Evolutionary conservation across 2,797 vertebrate genomes (phyloP).

Genomic region (Silurus aristotelis): DNA sequence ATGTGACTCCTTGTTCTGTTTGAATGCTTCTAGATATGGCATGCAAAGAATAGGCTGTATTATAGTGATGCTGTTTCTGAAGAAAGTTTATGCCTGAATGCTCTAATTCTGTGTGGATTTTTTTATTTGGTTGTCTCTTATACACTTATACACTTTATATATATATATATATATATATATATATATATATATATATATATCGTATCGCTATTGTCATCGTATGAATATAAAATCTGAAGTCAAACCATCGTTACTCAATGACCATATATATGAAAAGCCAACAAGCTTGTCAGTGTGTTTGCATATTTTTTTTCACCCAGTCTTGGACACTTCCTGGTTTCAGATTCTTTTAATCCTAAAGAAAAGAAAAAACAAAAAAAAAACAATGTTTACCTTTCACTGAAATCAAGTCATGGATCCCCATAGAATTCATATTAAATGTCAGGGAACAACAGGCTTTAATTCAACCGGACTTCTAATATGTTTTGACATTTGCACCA

Average conservation of each 20-base stretch:
- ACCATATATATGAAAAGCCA: too few relatives aligned
- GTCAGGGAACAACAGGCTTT: background rate
- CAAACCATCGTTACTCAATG: too few relatives aligned
- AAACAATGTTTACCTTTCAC: background rate
- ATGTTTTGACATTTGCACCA: constrained; percentile 22
- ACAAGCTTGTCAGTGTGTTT: too few relatives aligned
- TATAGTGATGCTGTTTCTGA: background rate
- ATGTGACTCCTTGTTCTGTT: background rate
- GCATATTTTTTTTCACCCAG: background rate
- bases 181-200: too few relatives aligned
- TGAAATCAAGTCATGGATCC: constrained; percentile 1
- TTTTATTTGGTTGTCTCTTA: background rate
- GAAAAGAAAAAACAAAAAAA: background rate
- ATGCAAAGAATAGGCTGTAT: too few relatives aligned
- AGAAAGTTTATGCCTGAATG: background rate
- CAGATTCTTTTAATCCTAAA: background rate
- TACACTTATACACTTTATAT: too few relatives aligned
- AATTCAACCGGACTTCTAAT: background rate
- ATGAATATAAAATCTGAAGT: too few relatives aligned
- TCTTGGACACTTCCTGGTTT: background rate
- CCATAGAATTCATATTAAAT: background rate
- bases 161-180: too few relatives aligned
- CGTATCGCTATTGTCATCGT: too few relatives aligned
- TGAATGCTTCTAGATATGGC: background rate
- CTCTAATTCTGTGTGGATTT: background rate